These are phyloP conservation scores for Carassius gibelio DNA, from an alignment of 2,113 vertebrate species.

Conservation along the genomic window DNA sequence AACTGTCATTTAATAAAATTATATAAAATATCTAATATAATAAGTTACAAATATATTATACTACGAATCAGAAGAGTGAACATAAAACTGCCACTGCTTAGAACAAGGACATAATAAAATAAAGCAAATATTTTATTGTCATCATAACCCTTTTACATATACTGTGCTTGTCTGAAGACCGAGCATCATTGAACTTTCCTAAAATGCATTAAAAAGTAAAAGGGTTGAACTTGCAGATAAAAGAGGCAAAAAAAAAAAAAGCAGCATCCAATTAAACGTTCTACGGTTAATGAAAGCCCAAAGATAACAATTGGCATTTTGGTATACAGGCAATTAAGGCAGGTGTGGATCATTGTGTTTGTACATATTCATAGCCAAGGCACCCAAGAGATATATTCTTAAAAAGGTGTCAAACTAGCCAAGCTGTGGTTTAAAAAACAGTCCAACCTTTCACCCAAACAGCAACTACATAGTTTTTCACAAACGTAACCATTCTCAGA, in stretches of 20 bases:
- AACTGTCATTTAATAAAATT: too few relatives aligned
- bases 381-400: conserved; percentile 53
- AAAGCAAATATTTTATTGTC: conserved; percentile 3
- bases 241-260: neutral
- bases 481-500: conserved; percentile 19
- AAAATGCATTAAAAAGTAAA: neutral
- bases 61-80: neutral
- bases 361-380: conserved; percentile 61
- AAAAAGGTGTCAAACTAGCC: conserved; percentile 46
- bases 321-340: conserved; percentile 67
- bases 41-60: neutral
- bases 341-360: conserved; percentile 58
- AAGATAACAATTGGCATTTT: conserved; percentile 45
- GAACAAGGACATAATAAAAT: conserved; percentile 24
- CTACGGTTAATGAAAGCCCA: conserved; percentile 13
- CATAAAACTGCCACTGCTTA: neutral
- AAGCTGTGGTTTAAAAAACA: conserved; percentile 50
- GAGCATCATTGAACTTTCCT: neutral
- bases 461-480: conserved; percentile 28
- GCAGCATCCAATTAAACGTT: neutral
- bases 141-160: neutral
- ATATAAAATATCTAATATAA: too few relatives aligned
- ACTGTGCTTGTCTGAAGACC: neutral
- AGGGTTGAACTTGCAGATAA: neutral
- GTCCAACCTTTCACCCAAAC: neutral